Conservation (phyloP, 2,797 vertebrate genomes). For the Podargus strigoides region DNA sequence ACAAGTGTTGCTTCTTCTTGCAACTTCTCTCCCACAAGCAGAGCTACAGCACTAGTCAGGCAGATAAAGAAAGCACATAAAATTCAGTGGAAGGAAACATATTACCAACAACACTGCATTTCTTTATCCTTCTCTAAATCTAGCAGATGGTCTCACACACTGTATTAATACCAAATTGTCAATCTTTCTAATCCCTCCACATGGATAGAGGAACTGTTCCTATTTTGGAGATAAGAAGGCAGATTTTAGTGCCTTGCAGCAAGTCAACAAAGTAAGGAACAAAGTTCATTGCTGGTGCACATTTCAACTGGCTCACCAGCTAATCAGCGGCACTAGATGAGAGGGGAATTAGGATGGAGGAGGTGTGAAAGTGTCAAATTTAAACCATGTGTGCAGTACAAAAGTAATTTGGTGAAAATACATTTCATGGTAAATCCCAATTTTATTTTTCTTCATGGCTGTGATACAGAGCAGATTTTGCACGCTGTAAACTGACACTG, state of each 20-base stretch:
- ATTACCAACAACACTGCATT: neutral
- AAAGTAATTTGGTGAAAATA: neutral
- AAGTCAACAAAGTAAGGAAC: neutral
- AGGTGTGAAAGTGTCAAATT: neutral
- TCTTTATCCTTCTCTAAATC: neutral
- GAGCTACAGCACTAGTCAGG: constrained; percentile 80
- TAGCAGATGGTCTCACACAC: neutral
- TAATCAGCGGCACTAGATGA: neutral
- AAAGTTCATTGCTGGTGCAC: neutral
- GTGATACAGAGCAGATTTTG: neutral
- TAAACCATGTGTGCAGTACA: neutral
- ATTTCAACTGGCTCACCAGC: neutral
- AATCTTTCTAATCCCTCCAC: neutral
- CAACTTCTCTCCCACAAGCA: constrained; percentile 91
- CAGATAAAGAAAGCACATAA: neutral
- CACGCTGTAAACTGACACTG: neutral
- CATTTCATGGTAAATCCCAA: neutral
- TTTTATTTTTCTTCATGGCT: neutral
- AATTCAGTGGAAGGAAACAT: neutral
- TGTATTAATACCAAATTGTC: neutral
- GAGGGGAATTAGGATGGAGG: neutral
- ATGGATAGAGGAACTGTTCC: neutral
- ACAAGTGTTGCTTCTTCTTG: constrained; percentile 77
- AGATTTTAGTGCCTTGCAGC: neutral
- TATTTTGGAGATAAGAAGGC: neutral